Evolutionary conservation across 1,140 invertebrate genomes (phyloP).

Genomic region (Lethocerus indicus): DNA sequence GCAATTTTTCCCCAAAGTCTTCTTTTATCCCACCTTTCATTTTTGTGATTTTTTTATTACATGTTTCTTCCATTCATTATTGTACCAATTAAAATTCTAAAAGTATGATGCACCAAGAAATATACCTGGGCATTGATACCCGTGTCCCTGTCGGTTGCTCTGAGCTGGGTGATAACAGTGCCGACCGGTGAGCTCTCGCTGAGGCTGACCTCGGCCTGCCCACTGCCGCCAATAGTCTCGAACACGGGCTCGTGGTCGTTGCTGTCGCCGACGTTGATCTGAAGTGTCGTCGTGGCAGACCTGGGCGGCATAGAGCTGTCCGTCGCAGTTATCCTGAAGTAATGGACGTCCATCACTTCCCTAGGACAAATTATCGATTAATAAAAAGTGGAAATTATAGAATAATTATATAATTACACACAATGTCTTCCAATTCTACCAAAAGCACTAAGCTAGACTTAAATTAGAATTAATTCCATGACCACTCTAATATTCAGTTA

Average conservation of each 20-base stretch:
- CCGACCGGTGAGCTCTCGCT: conserved; percentile 74
- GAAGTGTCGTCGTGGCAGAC: conserved; percentile 74
- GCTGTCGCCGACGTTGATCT: conserved; percentile 79
- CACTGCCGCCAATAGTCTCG: conserved; percentile 41
- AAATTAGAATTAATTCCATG: too few species aligned
- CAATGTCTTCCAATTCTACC: too few species aligned
- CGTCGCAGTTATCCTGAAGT: conserved; percentile 37
- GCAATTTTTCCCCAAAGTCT: too few species aligned
- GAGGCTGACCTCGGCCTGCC: conserved; percentile 28
- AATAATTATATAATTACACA: too few species aligned
- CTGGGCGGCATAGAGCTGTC: conserved; percentile 74
- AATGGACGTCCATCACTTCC: conserved; percentile 60
- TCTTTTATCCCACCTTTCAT: too few species aligned
- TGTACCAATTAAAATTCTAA: neutral
- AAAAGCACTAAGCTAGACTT: too few species aligned
- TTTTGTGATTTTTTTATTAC: too few species aligned
- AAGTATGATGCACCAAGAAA: neutral
- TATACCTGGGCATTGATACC: conserved; percentile 65
- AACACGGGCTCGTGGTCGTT: conserved; percentile 90
- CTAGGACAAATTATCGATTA: too few species aligned
- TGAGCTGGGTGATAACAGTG: conserved; percentile 72
- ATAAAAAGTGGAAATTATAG: too few species aligned
- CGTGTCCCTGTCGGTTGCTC: conserved; percentile 82
- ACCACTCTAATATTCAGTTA: too few species aligned
- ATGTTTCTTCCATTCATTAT: too few species aligned